These are phyloP conservation scores for Aramus guarauna DNA, from an alignment of 2,113 vertebrate species.

Conservation along the genomic window DNA sequence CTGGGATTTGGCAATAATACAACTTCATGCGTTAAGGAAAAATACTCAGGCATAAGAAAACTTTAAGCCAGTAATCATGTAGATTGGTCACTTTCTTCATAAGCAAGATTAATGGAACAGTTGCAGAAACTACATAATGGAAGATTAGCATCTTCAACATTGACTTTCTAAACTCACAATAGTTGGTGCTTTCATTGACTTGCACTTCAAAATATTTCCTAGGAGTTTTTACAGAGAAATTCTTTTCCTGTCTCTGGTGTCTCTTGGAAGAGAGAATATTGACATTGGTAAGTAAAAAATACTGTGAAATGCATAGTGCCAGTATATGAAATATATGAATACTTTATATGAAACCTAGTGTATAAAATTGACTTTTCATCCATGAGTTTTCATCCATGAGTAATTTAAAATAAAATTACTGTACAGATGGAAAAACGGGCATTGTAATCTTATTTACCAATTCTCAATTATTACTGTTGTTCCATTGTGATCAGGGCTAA, in stretches of 20 bases:
- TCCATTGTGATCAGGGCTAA: no score
- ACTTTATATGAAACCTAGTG: background rate
- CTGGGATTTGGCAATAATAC: background rate
- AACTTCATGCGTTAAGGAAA: background rate
- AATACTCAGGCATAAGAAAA: background rate
- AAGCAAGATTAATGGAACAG: background rate
- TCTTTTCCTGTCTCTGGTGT: conserved; percentile 91
- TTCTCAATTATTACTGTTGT: no score
- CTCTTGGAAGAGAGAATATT: conserved; percentile 95
- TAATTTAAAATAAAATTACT: no score
- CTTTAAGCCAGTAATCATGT: background rate
- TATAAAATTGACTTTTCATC: background rate
- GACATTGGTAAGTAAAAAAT: conserved; percentile 87
- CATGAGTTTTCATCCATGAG: background rate
- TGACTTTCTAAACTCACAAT: background rate
- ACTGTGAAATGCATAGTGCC: background rate
- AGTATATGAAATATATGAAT: background rate
- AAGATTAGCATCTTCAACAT: background rate
- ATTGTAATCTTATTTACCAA: no score
- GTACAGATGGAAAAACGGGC: no score
- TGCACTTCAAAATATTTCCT: conserved; percentile 39
- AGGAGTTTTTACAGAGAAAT: conserved; percentile 98
- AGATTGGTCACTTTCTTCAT: background rate
- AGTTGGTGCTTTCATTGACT: background rate
- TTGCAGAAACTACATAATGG: background rate